Percentiles rank a stretch among this genome's conserved stretches.
phyloP scores from a whole-genome alignment of 2,888 invertebrate genomes.

The Mystacides longicornis region DNA sequence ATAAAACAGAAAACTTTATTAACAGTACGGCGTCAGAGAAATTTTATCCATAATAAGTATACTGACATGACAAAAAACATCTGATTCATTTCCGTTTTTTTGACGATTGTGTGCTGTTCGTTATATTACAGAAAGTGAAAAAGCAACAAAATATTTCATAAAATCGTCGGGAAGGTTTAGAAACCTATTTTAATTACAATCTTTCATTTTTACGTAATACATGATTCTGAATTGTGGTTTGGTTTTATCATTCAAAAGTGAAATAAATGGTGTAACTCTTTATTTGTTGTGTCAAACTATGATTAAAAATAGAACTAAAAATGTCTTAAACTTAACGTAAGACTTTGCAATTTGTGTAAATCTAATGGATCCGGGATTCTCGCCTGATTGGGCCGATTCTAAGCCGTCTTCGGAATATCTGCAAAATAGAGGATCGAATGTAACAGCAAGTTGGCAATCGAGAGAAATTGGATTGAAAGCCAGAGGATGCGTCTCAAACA shows the following conservation, averaged over 20 bases:
- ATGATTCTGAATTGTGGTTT: not conserved
- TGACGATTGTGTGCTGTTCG: conserved; percentile 14
- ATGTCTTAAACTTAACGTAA: not conserved
- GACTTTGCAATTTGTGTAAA: not conserved
- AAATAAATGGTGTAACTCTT: not conserved
- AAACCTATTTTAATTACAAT: no score
- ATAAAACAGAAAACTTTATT: conserved; percentile 9
- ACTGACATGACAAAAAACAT: conserved; percentile 19
- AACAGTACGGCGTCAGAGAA: conserved; percentile 12
- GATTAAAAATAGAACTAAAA: not conserved
- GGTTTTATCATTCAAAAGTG: not conserved
- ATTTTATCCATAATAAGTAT: no score
- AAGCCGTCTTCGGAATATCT: conserved; percentile 26
- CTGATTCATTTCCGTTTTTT: conserved; percentile 10
- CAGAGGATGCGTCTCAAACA: conserved; percentile 38
- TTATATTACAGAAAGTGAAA: not conserved
- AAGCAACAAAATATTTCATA: no score
- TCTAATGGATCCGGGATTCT: conserved; percentile 14
- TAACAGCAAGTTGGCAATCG: conserved; percentile 45
- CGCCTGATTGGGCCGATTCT: conserved; percentile 10
- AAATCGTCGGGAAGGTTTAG: no score
- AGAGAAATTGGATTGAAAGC: conserved; percentile 42
- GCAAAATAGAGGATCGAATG: conserved; percentile 33
- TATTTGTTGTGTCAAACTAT: not conserved
- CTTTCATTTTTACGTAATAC: not conserved